Evolutionary conservation across 2,888 invertebrate species (phyloP).

Genomic region (Euplagia quadripunctaria): DNA sequence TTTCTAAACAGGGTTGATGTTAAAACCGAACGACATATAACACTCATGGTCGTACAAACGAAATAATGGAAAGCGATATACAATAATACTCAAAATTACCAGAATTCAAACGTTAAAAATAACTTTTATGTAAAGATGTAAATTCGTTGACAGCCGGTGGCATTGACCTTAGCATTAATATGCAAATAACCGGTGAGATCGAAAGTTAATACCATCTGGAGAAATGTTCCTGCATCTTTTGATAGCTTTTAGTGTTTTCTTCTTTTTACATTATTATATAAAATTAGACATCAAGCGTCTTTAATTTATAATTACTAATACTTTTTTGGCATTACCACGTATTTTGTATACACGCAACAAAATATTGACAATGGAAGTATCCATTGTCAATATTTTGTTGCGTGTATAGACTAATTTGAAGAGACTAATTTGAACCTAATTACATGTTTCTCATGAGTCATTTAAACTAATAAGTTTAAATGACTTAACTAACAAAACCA

Average conservation of each 20-base stretch:
- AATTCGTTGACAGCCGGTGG: conserved; percentile 32
- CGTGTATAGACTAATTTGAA: too few relatives aligned
- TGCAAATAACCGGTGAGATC: conserved; percentile 31
- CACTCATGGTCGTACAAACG: neutral
- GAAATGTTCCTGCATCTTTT: conserved; percentile 32
- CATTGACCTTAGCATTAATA: conserved; percentile 53
- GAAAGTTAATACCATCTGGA: conserved; percentile 39
- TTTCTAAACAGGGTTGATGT: neutral
- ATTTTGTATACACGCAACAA: neutral
- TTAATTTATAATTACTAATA: conserved; percentile 10
- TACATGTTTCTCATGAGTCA: neutral
- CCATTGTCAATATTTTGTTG: too few relatives aligned
- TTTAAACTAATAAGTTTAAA: neutral
- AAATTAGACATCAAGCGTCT: neutral
- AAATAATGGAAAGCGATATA: conserved; percentile 11
- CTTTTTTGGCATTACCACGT: neutral
- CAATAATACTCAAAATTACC: neutral
- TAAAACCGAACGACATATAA: neutral
- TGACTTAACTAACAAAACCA: neutral
- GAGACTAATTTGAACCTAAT: neutral
- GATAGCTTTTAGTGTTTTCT: neutral
- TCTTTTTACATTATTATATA: neutral
- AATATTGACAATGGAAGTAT: too few relatives aligned
- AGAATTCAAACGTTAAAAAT: conserved; percentile 7
- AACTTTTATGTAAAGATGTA: conserved; percentile 32